Evolutionary conservation across 2,888 invertebrate genomes (phyloP), one percentile per base, ranked within the genome.

Genomic region (Gibbula magus): DNA sequence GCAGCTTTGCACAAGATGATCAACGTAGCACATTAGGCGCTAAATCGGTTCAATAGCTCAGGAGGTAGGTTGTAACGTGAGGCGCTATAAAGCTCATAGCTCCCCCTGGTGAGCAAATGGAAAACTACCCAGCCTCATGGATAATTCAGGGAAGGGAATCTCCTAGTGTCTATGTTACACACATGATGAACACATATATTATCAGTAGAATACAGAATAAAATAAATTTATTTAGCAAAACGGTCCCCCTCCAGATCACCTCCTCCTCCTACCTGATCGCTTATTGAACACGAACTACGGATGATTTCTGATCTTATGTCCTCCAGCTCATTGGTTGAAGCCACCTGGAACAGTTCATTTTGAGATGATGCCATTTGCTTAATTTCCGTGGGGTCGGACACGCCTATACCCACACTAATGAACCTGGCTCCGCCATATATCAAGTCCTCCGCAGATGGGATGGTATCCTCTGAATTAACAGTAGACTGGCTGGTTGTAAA

Each of bases 401-500:
- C 79, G 7, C 85, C 88, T 53, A 84, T 78, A 8, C 89, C 91
- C 1, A 92, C 85, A 16, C 88, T 81, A 29, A 91, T 83, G 16
- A 91, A 80, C 61, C 86, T 86, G 18, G 87, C 87, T 16, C 89
- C 90, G 1, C 75, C 79, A 7, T 83, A 61, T 83, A 89, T 91
- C 18, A 89, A 84, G 20, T 81, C 83, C 0, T 85, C 81, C 0
- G 90, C 91, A 10, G 87, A 87, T 0, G 87, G 86, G 8, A 91
- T 79, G 3, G 90, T 91, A 77, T 88, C 86, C 39, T 86, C 80
- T 32, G 85, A 83, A 79, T 89, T 87, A 25, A 91, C 82, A 81
- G 91, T 91, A 0, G 91, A 89, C 35, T 83, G 77, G 4, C 91
- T 91, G 77, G 91, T 91, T 1, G 91, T 89, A 7, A 92, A 76